These are phyloP conservation scores for Platycnemis pennipes DNA, from an alignment of 2,888 invertebrate genomes.

Conservation along the genomic window DNA sequence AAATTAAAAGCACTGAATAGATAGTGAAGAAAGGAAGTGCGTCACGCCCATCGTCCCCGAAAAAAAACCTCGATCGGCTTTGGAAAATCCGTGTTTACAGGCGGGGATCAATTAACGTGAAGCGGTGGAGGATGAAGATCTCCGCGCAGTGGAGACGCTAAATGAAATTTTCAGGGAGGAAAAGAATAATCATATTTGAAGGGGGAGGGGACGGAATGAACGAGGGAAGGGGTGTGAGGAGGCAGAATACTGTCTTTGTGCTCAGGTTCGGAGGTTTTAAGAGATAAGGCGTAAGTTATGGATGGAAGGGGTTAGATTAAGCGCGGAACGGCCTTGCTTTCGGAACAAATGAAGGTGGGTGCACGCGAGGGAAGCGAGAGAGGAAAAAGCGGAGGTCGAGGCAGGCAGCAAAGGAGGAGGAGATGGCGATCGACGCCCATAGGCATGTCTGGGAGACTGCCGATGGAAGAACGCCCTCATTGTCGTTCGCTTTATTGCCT, in stretches of 20 bases:
- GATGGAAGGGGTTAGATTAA: neutral
- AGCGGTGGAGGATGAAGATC: neutral
- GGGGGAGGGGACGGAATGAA: neutral
- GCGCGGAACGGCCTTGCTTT: neutral
- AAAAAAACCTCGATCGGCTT: neutral
- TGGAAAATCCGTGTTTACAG: neutral
- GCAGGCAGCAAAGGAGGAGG: neutral
- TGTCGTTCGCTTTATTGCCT: neutral
- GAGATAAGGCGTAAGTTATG: constrained; percentile 5
- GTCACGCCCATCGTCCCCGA: no score
- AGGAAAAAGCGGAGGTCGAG: neutral
- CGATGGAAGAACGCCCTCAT: neutral
- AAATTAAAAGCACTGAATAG: no score
- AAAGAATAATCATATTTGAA: neutral
- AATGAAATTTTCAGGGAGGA: neutral
- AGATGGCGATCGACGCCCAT: neutral
- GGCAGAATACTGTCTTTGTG: neutral
- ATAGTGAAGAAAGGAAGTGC: no score
- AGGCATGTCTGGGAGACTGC: neutral
- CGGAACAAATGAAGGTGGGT: neutral
- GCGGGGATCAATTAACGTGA: neutral
- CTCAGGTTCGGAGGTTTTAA: neutral
- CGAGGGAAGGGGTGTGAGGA: neutral
- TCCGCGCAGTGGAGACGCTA: neutral
- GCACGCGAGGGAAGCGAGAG: neutral